A percentile compares a stretch with the other conserved stretches of the same genome.
Conservation (phyloP, 2,797 vertebrate species). For the Discoglossus pictus region DNA sequence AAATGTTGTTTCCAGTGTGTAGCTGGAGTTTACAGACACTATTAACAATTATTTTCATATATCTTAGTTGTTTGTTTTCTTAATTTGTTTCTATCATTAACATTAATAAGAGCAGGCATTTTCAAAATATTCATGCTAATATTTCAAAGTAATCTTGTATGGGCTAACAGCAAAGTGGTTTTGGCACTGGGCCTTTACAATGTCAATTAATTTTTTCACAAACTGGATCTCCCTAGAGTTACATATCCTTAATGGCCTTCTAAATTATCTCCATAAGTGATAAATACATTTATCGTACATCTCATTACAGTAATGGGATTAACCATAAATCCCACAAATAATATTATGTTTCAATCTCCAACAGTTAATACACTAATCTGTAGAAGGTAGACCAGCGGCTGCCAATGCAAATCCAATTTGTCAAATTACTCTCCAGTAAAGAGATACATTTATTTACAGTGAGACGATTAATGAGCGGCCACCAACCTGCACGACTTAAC, state of each 20-base stretch:
- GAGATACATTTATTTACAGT: not conserved
- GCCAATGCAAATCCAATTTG: constrained; percentile 4
- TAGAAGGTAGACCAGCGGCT: not conserved
- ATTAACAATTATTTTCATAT: too few relatives aligned
- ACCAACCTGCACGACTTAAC: not conserved
- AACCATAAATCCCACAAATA: constrained; percentile 19
- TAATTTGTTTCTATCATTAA: too few relatives aligned
- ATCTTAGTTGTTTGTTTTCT: too few relatives aligned
- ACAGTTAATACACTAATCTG: not conserved
- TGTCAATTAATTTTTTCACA: constrained; percentile 1
- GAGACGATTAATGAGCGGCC: not conserved
- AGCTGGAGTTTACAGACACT: too few relatives aligned
- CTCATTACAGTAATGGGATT: constrained; percentile 5
- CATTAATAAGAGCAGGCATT: too few relatives aligned
- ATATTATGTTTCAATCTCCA: not conserved
- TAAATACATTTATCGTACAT: constrained; percentile 1
- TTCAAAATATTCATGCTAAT: not conserved
- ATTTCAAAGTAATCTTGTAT: not conserved
- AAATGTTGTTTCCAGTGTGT: too few relatives aligned
- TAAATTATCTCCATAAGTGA: constrained; percentile 14
- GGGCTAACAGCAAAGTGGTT: not conserved
- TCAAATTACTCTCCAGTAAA: not conserved
- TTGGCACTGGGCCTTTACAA: not conserved
- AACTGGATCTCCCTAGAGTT: not conserved
- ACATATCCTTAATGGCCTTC: not conserved